Conservation (phyloP, 2,888 invertebrate genomes). For the Zygaena filipendulae region DNA sequence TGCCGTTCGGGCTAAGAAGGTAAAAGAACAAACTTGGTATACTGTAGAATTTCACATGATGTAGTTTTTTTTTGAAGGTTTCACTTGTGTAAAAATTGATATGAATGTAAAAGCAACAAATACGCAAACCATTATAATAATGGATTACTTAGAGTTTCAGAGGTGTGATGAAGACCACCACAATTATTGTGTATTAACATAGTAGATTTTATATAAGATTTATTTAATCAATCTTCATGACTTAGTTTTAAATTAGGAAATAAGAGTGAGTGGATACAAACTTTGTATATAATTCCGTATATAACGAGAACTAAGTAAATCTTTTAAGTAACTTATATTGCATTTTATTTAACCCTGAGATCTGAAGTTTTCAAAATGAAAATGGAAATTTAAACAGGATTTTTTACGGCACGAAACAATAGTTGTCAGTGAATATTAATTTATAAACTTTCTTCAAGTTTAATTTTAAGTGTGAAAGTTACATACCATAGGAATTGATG, state of each 20-base stretch:
- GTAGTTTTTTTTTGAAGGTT: no score
- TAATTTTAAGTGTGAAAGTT: no score
- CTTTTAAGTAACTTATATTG: slow-evolving; percentile 59
- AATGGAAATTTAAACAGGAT: no score
- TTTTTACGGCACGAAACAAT: no score
- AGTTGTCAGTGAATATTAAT: no score
- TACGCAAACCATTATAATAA: no score
- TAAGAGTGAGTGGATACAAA: slow-evolving; percentile 60
- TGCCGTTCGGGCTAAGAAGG: slow-evolving; percentile 22
- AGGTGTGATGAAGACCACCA: slow-evolving; percentile 42
- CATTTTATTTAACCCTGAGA: slow-evolving; percentile 67
- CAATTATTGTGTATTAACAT: slow-evolving; percentile 33
- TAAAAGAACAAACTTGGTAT: slow-evolving; percentile 47
- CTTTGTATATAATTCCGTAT: slow-evolving; percentile 65
- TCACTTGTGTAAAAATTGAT: no score
- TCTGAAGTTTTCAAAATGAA: slow-evolving; percentile 43
- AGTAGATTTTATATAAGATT: slow-evolving; percentile 52
- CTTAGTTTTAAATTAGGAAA: slow-evolving; percentile 54
- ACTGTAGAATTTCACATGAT: no score
- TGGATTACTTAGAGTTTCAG: no score
- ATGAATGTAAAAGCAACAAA: no score
- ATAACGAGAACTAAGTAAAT: slow-evolving; percentile 62
- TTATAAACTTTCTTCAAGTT: no score
- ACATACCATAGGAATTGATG: no score
- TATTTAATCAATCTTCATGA: slow-evolving; percentile 63